Percentiles rank a stretch among this genome's conserved stretches.
Evolutionary conservation across 2,113 vertebrate genomes (phyloP).

Genomic region (Rostratula benghalensis): DNA sequence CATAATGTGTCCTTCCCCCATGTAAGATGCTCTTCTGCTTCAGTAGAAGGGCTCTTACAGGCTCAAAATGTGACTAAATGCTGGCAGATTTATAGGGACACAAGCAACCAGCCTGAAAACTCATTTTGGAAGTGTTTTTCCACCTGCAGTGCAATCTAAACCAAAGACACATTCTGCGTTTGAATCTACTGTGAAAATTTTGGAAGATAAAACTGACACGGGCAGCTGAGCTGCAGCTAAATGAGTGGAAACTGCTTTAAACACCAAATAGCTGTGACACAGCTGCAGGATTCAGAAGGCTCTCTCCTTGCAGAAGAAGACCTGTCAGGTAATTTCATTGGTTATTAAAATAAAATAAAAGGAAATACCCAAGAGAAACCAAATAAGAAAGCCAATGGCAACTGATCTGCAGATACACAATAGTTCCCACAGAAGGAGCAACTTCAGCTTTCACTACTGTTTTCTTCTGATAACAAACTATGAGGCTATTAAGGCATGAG

Average conservation of each 20-base stretch:
- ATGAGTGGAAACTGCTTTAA: slow-evolving; percentile 7
- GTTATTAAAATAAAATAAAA: not conserved
- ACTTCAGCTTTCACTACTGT: not conserved
- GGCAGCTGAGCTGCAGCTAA: not conserved
- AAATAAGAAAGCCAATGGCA: not conserved
- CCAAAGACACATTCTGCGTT: not conserved
- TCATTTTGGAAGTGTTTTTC: slow-evolving; percentile 20
- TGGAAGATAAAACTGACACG: not conserved
- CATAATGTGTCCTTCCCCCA: not conserved
- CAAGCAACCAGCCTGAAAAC: not conserved
- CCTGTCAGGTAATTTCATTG: not conserved
- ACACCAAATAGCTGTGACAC: not conserved
- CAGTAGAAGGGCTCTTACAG: not conserved
- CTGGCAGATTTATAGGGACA: slow-evolving; percentile 21
- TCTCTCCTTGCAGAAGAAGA: not conserved
- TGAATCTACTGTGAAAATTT: not conserved
- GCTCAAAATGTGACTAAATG: slow-evolving; percentile 13
- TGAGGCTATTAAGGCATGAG: rapidly evolving
- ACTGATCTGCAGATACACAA: not conserved
- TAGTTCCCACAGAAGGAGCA: not conserved
- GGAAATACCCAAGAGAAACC: not conserved
- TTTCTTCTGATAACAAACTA: not conserved
- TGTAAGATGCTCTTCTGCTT: not conserved
- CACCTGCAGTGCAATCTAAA: not conserved
- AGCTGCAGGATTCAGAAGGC: not conserved